Base-by-base conservation (phyloP, 1,140 invertebrate genomes). In the Watersipora subatra region DNA sequence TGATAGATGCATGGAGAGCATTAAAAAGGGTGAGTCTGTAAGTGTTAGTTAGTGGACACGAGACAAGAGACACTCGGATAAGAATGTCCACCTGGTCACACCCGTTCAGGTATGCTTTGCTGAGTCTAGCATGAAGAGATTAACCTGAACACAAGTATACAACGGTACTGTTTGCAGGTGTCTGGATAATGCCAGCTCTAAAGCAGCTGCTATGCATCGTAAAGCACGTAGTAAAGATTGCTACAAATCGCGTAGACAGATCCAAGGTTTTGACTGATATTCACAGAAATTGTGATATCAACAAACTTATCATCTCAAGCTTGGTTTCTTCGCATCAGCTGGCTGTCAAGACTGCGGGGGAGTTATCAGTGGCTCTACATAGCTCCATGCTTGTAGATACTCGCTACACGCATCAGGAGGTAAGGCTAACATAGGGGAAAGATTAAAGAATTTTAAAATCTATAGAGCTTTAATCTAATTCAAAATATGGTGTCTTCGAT, bases 1-100 rank as follows among this genome's bases (percentile, higher is more conserved):
- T 22, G 71, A 75, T 25, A 82, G 81, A 66, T 84, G 83, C 74
- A 76, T 84, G 2, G 82, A 83, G 30, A 81, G 84, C 68, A 83
- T 84, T 30, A 82, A 79, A 70, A 81, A 82, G 72, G 81, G 58
- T 59, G 22, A 25, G 58, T 55, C 17, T 22, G 46, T 55, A 22
- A 22, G 17, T 22, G 46, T 55, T 22, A n/a, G n/a, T n/a, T n/a
- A n/a, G n/a, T n/a, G n/a, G n/a, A n/a, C n/a, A n/a, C n/a, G n/a
- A n/a, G n/a, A n/a, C n/a, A n/a, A n/a, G n/a, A n/a, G n/a, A n/a
- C n/a, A n/a, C n/a, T n/a, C n/a, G n/a, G n/a, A n/a, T n/a, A n/a
- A n/a, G n/a, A n/a, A n/a, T n/a, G n/a, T n/a, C n/a, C n/a, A n/a
- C n/a, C n/a, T n/a, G n/a, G n/a, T n/a, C n/a, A n/a, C n/a, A n/a